A percentile compares a stretch with the other conserved stretches of the same genome.
These are phyloP conservation scores for Hydropsyche tenuis DNA, from an alignment of 1,140 invertebrate species.

Conservation along the genomic window DNA sequence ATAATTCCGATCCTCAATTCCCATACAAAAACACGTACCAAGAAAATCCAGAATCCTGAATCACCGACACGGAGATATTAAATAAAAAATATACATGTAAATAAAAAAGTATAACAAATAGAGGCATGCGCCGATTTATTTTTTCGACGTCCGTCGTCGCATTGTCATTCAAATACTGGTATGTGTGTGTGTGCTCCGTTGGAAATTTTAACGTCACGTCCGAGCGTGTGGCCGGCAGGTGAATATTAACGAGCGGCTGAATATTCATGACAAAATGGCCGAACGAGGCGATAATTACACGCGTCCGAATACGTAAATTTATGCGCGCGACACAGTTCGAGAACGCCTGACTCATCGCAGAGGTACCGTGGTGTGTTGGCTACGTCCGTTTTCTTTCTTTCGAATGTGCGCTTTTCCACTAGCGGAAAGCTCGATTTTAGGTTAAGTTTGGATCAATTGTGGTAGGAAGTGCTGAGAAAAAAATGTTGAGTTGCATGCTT, in stretches of 20 bases:
- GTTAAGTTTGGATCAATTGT: too few relatives aligned
- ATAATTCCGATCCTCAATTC: too few relatives aligned
- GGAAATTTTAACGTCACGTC: slow-evolving; percentile 45
- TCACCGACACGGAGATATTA: background rate
- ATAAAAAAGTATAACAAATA: slow-evolving; percentile 18
- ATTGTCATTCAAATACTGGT: slow-evolving; percentile 50
- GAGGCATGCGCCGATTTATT: slow-evolving; percentile 19
- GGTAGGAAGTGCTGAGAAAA: too few relatives aligned
- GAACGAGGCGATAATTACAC: slow-evolving; percentile 24
- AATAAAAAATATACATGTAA: slow-evolving; percentile 5
- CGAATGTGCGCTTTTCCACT: too few relatives aligned
- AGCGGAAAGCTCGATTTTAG: too few relatives aligned
- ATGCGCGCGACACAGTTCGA: slow-evolving; percentile 17
- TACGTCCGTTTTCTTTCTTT: too few relatives aligned
- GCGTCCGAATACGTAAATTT: background rate
- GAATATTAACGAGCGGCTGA: slow-evolving; percentile 45
- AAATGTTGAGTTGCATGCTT: too few relatives aligned
- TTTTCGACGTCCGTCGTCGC: slow-evolving; percentile 33
- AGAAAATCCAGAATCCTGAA: too few relatives aligned
- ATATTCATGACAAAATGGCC: slow-evolving; percentile 45
- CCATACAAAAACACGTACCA: too few relatives aligned
- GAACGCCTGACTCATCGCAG: slow-evolving; percentile 7
- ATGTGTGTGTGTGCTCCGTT: too few relatives aligned
- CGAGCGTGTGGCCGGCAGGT: slow-evolving; percentile 27
- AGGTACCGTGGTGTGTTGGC: too few relatives aligned